Base-by-base conservation (phyloP, 30 jellyfish, hydroid and myxozoan species). In the Rhopilema esculentum region DNA sequence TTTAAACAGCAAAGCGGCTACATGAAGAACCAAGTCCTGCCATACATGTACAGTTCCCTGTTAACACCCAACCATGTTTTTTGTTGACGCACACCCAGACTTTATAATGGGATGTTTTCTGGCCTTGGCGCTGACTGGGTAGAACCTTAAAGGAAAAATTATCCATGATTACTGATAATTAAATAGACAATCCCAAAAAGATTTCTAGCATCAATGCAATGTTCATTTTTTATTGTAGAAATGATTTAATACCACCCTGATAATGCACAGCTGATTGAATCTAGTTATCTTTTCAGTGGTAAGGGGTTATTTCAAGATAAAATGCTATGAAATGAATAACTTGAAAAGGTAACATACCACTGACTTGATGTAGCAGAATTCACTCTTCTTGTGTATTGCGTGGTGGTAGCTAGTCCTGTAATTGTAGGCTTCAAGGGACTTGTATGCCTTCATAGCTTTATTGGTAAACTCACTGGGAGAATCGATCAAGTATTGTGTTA, bases 21-120 rank as follows among this genome's bases (percentile, higher is more conserved):
- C 91, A 82, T 15, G 80, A 66, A 8, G 91, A 82, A 21, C 91
- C 85, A 29, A 82, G 62, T 51, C 91, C 91, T 57, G 84, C 84
- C 83, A 66, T 67, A 51, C 91, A 82, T 27, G 85, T 65, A 48
- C 85, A 82, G 61, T 82, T 82, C 21, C 84, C 84, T 30, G 84
- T 82, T 72, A 50, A 71, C 57, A 70, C 27, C 91, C 84, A 66
- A 24, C 85, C 48, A 6, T 16, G 22, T 26, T 16, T n/a, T 15
- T 61, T 40, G 66, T 16, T 52, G 24, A 67, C 22, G 33, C 31
- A 32, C 40, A 83, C 89, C 79, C 48, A 66, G 64, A 67, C 89
- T 27, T 27, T 1, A 19, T 62, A 66, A 25, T 23, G 16, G 23
- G 49, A 6, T 25, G 63, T 19, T 82, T 30, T 79, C 48, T 79